Conservation (phyloP, 2,888 invertebrate species). For the Drosophila pegasa region DNA sequence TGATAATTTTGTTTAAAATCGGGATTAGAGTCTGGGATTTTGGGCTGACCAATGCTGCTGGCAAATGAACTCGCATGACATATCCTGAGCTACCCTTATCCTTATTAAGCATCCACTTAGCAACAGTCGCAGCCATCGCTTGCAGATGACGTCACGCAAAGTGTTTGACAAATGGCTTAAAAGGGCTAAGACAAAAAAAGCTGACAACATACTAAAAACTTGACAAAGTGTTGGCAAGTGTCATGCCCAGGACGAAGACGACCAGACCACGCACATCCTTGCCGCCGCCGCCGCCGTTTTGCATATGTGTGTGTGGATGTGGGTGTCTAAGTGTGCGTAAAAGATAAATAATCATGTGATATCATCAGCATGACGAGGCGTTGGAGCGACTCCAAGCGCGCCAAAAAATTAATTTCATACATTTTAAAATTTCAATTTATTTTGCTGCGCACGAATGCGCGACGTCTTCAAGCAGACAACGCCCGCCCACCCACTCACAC, state of each 20-base stretch:
- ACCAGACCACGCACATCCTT: conserved; percentile 48
- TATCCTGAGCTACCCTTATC: background rate
- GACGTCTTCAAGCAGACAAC: conserved; percentile 67
- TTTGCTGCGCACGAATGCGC: conserved; percentile 76
- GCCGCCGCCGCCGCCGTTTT: conserved; percentile 47
- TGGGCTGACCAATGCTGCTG: background rate
- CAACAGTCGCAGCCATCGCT: conserved; percentile 27
- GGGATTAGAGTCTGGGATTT: background rate
- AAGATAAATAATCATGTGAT: conserved; percentile 80
- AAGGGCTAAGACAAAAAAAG: conserved; percentile 56
- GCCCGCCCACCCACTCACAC: conserved; percentile 26
- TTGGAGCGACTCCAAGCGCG: conserved; percentile 46
- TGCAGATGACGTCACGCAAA: conserved; percentile 71
- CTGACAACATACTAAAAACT: conserved; percentile 79
- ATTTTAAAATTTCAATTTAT: conserved; percentile 82
- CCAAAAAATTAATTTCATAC: conserved; percentile 80
- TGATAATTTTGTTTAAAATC: background rate
- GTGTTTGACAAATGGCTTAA: conserved; percentile 76
- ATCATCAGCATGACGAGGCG: conserved; percentile 58
- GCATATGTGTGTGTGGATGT: conserved; percentile 64
- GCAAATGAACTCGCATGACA: conserved; percentile 8
- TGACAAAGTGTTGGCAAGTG: conserved; percentile 80
- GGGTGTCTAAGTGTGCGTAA: conserved; percentile 77
- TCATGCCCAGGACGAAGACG: conserved; percentile 52
- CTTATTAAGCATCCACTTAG: conserved; percentile 13